Conservation (phyloP, 2,888 invertebrate species). For the Agrochola macilenta region DNA sequence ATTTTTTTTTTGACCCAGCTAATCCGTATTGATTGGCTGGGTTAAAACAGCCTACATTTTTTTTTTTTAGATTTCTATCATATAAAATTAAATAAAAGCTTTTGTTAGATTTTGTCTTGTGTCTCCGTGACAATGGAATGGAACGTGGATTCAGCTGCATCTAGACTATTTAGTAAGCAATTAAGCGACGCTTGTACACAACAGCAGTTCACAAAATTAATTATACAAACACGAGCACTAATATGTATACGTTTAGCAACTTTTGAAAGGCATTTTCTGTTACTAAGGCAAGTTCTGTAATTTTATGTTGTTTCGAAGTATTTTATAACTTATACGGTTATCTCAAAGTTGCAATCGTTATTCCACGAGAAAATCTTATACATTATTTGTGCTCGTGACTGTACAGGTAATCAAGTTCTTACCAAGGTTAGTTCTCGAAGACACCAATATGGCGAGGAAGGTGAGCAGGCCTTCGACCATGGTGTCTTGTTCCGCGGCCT, state of each 20-base stretch:
- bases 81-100: too few species aligned
- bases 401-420: conserved; percentile 64
- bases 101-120: neutral
- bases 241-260: neutral
- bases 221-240: neutral
- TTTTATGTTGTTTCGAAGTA: too few species aligned
- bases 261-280: neutral
- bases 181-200: neutral
- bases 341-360: neutral
- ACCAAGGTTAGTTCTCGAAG: conserved; percentile 97
- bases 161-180: neutral
- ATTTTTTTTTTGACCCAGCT: too few species aligned
- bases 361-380: neutral
- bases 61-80: too few species aligned
- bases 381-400: neutral
- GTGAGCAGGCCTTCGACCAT: conserved; percentile 98
- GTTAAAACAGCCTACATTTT: too few species aligned
- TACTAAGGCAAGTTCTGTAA: neutral
- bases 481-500: conserved; percentile 96
- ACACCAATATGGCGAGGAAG: conserved; percentile 96
- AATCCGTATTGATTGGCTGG: too few species aligned
- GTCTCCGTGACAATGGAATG: neutral
- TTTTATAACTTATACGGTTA: neutral
- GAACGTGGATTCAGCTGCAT: neutral
- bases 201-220: neutral